Evolutionary conservation across 1,140 invertebrate genomes (phyloP), one percentile per base, ranked within the genome.

Genomic region (Eueides isabella): DNA sequence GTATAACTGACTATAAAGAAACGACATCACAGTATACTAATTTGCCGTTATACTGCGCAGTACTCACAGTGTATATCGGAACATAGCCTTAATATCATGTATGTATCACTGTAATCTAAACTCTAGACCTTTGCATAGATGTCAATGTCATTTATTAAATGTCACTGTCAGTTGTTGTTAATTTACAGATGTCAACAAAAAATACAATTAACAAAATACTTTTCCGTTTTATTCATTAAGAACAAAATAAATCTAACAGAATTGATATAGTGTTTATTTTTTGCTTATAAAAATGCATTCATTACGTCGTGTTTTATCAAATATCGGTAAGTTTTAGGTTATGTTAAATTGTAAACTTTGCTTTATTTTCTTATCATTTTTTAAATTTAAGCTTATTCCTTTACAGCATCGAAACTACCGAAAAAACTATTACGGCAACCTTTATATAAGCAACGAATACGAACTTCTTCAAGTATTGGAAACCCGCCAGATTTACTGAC

Each of bases 391-490:
- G 35, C 35, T 16, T 62, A 16, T 35, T 14, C 19, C 29, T 38
- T 44, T 85, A 16, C 63, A 90, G 87, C 75, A 41, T 62, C 66
- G 33, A 84, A 78, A 74, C 72, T 70, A 38, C 48, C 74, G 29
- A 85, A 68, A 67, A 83, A 77, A 72, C 3, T 85, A 23, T 73
- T 81, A 2, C 83, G 76, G 28, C 80, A 77, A 31, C 66, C 71
- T 63, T 26, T 78, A 65, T 63, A 65, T 74, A 73, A 77, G 44
- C 70, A 74, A 41, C 76, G 48, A 64, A 94, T 67, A 93, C 95
- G 67, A 95, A 95, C 80, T 95, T 96, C 87, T 95, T 97, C 83
- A 94, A 96, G 90, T 95, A 95, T 72, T 85, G 94, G 82, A 44
- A 80, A 68, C 16, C 85, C 88, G 0, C 84, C 88, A 33, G 78